Evolutionary conservation across 2,888 invertebrate species (phyloP), one percentile per base, ranked within the genome.

Genomic region (Nomada flava): DNA sequence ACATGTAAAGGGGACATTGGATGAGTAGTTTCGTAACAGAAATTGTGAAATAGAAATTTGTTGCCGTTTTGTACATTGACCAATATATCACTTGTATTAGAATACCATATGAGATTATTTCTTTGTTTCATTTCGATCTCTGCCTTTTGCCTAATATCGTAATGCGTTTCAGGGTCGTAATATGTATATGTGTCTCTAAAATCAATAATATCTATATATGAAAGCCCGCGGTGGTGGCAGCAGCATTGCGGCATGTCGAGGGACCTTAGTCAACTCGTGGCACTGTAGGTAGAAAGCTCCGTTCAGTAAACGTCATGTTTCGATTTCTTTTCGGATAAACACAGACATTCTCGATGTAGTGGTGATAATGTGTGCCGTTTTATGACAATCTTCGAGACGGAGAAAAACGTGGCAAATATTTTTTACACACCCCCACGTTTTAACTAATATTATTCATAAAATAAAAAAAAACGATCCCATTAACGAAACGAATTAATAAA

Each of bases 161-260:
- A 26, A 72, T 18, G 18, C 55, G 47, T 20, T 23, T 76, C 89
- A 88, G 84, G 86, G 86, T 82, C 84, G 86, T 76, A 67, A 72
- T 67, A 70, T 67, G 64, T 76, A 69, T 70, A 64, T 76, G 65
- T 69, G 59, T 26, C 55, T 52, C 70, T 78, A 85, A 88, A 88
- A 88, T 88, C 88, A 87, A 88, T 88, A 88, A 77, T 44, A 83
- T 65, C 68, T 80, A 79, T 87, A 88, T 77, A 82, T 65, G 71
- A 50, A 77, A 72, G 74, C 23, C 20, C 57, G 53, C 73, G 65
- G 72, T 81, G 86, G 85, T 79, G 84, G 84, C 78, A 89, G 84
- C 88, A 86, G 83, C 82, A 83, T 74, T 86, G 86, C 81, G 79
- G 62, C 82, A 42, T 74, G 47, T 76, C 57, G 63, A 44, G 29